A percentile compares a stretch with the other conserved stretches of the same genome.
phyloP scores from a whole-genome alignment of 2,113 vertebrate species.

The Morone chrysops region DNA sequence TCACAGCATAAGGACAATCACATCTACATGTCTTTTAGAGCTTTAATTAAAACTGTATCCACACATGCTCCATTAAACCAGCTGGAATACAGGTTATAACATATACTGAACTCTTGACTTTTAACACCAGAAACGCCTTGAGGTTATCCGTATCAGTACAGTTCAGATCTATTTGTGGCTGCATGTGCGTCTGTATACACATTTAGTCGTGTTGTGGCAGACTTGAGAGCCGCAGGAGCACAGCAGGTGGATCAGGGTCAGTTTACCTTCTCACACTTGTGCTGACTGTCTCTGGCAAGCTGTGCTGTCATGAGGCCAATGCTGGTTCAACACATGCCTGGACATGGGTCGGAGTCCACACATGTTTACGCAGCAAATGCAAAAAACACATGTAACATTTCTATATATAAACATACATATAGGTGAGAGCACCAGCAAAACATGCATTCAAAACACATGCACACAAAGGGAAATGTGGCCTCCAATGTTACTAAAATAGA shows the following conservation, averaged over 20 bases:
- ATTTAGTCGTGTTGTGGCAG: conserved; percentile 14
- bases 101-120: no score
- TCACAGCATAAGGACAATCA: no score
- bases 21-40: no score
- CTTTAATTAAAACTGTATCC: no score
- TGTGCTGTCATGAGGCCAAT: conserved; percentile 11
- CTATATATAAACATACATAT: conserved; percentile 2
- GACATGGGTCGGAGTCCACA: conserved; percentile 6
- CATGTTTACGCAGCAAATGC: conserved; percentile 8
- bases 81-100: background rate
- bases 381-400: conserved; percentile 5
- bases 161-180: background rate
- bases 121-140: background rate
- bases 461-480: background rate
- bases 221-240: background rate
- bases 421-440: background rate
- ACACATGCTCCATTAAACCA: no score
- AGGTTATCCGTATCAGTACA: background rate
- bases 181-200: background rate
- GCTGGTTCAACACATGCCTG: conserved; percentile 30
- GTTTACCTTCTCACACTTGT: conserved; percentile 25
- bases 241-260: background rate
- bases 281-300: conserved; percentile 23
- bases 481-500: background rate
- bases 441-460: background rate